Conservation (phyloP, 2,888 invertebrate species). For the Platerodrilus igneus region DNA sequence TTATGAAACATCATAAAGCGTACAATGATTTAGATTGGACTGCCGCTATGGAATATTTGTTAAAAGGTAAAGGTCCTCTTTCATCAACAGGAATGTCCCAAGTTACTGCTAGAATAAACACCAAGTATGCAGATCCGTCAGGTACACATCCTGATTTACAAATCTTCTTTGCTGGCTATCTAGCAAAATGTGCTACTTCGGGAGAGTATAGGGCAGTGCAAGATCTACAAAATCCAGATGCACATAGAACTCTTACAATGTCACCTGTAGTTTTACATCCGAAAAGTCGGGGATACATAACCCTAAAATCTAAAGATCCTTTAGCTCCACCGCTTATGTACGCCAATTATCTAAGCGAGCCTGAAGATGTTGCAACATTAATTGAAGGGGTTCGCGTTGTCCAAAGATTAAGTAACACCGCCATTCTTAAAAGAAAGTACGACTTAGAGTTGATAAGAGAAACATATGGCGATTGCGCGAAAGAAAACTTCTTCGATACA, state of each 20-base stretch:
- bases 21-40: slow-evolving; percentile 59
- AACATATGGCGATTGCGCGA: slow-evolving; percentile 50
- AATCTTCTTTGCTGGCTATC: slow-evolving; percentile 62
- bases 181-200: slow-evolving; percentile 55
- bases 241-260: slow-evolving; percentile 45
- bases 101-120: slow-evolving; percentile 62
- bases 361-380: slow-evolving; percentile 60
- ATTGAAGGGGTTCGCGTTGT: slow-evolving; percentile 61
- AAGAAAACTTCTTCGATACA: slow-evolving; percentile 49
- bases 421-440: slow-evolving; percentile 55
- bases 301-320: slow-evolving; percentile 64
- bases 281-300: slow-evolving; percentile 60
- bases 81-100: slow-evolving; percentile 64
- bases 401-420: slow-evolving; percentile 55
- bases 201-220: slow-evolving; percentile 49
- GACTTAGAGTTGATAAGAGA: slow-evolving; percentile 52
- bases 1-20: slow-evolving; percentile 51
- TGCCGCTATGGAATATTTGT: slow-evolving; percentile 57
- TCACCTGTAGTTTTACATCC: slow-evolving; percentile 63
- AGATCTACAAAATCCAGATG: slow-evolving; percentile 41
- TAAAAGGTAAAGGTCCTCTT: slow-evolving; percentile 58
- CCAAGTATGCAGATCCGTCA: slow-evolving; percentile 56
- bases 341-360: slow-evolving; percentile 69
- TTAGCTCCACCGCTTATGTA: slow-evolving; percentile 66
- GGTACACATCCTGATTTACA: slow-evolving; percentile 62